Conservation (phyloP, 2,797 vertebrate genomes). For the Cephalopachus bancanus region DNA sequence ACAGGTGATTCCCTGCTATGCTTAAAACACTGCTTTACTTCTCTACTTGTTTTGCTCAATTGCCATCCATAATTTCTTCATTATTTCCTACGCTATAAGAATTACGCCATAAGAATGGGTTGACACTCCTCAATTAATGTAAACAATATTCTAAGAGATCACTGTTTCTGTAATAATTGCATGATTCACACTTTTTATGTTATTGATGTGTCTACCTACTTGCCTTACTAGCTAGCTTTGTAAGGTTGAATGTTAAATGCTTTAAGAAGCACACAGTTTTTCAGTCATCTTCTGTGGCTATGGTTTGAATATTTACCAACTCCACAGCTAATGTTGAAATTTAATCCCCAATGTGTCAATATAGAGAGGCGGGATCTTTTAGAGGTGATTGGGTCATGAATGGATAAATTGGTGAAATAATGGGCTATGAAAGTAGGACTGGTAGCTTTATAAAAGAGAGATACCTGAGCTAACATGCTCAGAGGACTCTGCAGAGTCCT, state of each 20-base stretch:
- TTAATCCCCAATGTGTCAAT: background rate
- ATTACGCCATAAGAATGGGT: background rate
- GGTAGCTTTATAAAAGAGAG: background rate
- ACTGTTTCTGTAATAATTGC: background rate
- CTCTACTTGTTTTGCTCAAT: background rate
- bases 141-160: background rate
- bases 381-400: background rate
- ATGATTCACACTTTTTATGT: background rate
- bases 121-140: background rate
- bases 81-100: background rate
- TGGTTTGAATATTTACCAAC: background rate
- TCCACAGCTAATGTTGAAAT: background rate
- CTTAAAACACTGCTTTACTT: accelerated
- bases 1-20: background rate
- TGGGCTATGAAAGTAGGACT: background rate
- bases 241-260: background rate
- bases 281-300: background rate
- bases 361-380: no score
- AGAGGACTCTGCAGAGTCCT: background rate
- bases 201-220: background rate
- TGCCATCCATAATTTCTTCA: background rate
- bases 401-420: background rate
- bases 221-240: background rate
- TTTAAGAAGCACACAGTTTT: background rate
- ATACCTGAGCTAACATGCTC: background rate